Evolutionary conservation across 2,888 invertebrate genomes (phyloP).

Genomic region (Pristionchus arcanus): DNA sequence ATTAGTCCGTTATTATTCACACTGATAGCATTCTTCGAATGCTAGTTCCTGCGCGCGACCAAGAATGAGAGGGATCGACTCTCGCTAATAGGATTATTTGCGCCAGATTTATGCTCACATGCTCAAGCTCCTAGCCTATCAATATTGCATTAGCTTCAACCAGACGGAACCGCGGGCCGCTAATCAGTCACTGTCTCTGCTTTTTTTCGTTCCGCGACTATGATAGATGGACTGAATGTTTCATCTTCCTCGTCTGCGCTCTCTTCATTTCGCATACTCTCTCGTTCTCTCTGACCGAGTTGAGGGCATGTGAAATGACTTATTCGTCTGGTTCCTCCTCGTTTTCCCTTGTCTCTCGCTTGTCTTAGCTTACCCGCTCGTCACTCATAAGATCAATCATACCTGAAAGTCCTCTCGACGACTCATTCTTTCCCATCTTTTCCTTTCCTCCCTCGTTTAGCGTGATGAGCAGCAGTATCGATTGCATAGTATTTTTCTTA

Average conservation of each 20-base stretch:
- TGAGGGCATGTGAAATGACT: neutral
- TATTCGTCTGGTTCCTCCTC: neutral
- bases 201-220: neutral
- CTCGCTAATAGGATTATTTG: too few species aligned
- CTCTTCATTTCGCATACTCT: neutral
- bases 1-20: too few species aligned
- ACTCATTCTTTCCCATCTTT: neutral
- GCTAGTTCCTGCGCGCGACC: too few species aligned
- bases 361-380: neutral
- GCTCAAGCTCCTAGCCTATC: neutral
- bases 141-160: neutral
- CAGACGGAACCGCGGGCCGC: neutral
- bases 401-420: conserved; percentile 1
- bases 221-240: conserved; percentile 17
- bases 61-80: too few species aligned
- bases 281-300: neutral
- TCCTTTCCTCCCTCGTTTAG: neutral
- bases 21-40: too few species aligned
- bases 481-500: neutral
- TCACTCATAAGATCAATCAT: conserved; percentile 48
- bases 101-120: too few species aligned
- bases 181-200: conserved; percentile 16
- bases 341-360: neutral
- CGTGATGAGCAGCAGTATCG: neutral
- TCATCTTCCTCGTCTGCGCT: neutral